Percentiles rank a stretch among this genome's conserved stretches.
Evolutionary conservation across 1,140 invertebrate genomes (phyloP).

Genomic region (Cheumatopsyche charites): DNA sequence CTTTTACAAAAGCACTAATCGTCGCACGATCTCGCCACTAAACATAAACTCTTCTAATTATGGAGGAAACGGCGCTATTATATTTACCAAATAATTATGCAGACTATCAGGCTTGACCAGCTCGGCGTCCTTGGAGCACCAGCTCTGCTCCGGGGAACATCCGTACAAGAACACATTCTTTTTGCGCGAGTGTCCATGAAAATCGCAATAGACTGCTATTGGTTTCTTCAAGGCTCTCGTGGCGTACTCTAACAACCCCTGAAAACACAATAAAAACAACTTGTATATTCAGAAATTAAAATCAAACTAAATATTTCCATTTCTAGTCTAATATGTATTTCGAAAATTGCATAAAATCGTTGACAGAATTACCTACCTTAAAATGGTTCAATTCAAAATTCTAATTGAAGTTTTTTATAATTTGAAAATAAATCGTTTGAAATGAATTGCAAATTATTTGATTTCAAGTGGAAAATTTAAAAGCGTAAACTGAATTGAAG

Average conservation of each 20-base stretch:
- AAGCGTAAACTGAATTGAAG: too few relatives aligned
- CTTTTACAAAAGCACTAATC: too few relatives aligned
- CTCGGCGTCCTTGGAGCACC: constrained; percentile 64
- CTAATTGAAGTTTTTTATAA: too few relatives aligned
- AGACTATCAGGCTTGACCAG: constrained; percentile 61
- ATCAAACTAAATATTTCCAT: neutral
- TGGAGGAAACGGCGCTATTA: neutral
- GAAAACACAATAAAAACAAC: constrained; percentile 30
- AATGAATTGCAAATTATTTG: too few relatives aligned
- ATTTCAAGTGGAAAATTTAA: too few relatives aligned
- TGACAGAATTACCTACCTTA: too few relatives aligned
- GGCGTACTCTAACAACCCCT: constrained; percentile 71
- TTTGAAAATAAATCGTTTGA: too few relatives aligned
- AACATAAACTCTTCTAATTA: too few relatives aligned
- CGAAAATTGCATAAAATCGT: neutral
- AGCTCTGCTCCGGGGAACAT: constrained; percentile 73
- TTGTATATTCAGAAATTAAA: neutral
- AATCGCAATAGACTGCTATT: constrained; percentile 83
- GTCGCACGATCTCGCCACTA: too few relatives aligned
- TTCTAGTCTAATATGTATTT: neutral
- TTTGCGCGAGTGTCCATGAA: constrained; percentile 86
- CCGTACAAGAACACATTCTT: constrained; percentile 92
- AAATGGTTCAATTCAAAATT: too few relatives aligned
- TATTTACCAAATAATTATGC: constrained; percentile 66
- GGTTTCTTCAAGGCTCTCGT: constrained; percentile 65